Evolutionary conservation across 2,797 vertebrate species (phyloP), one percentile per base, ranked within the genome.

Genomic region (Novumbra hubbsi): DNA sequence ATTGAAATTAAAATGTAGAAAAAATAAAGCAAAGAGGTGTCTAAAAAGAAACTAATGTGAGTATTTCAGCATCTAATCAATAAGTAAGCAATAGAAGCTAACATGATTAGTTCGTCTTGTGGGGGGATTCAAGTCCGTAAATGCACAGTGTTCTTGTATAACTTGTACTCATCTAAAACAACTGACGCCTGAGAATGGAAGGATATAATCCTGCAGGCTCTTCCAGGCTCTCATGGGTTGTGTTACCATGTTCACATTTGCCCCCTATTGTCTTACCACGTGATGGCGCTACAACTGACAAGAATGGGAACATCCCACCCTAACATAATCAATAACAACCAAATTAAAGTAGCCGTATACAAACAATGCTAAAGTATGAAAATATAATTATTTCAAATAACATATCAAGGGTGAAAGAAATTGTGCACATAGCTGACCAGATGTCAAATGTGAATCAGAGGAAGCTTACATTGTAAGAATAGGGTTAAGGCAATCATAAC

Each of bases 241-340:
- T 65, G 16, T 34, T 8, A 15, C 28, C 62, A 64, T 28, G 62
- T 17, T 32, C 28, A 34, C 63, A 17, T 34, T 30, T 64, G 62
- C 62, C 63, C 30, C 63, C 63, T 65, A 30, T 30, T 65, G 63
- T 32, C 63, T 65, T 30, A 65, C 28, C 63, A 65, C 30, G 28
- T 34, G 63, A 11, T 32, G 63, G 63, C 27, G 30, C 63, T 34
- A 19, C 30, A 30, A 30, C 63, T 17, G 63, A 32, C 28, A 64
- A 32, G 17, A 15, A 65, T 5, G 17, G 27, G 63, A 65, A 60
- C 55, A 24, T 12, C 21, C 9, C 55, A 27, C 24, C 21, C 11
- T 60, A 24, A 27, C n/a, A 6, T 9, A 60, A 27, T 60, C 55
- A 24, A 60, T 21, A 11, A 21, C n/a, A 57, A 7, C 11, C n/a